phyloP scores from a whole-genome alignment of 1,140 invertebrate genomes.

The Musca vetustissima region DNA sequence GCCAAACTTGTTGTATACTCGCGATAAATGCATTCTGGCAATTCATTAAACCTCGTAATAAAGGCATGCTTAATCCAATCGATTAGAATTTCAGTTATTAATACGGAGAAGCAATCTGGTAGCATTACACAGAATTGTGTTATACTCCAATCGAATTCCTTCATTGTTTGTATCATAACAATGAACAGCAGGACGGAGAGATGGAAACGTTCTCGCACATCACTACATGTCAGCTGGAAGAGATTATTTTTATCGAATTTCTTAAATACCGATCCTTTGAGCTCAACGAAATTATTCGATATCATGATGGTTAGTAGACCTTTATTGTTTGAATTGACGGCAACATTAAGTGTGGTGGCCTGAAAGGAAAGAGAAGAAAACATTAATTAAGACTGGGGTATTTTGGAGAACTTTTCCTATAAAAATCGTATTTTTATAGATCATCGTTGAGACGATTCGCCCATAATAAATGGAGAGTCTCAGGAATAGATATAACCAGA shows the following conservation, averaged over 20 bases:
- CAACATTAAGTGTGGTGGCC: slow-evolving; percentile 97
- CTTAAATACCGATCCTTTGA: slow-evolving; percentile 98
- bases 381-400: neutral
- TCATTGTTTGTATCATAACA: slow-evolving; percentile 97
- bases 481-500: no score
- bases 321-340: slow-evolving; percentile 98
- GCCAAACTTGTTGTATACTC: slow-evolving; percentile 91
- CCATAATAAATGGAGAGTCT: no score
- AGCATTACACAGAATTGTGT: slow-evolving; percentile 83
- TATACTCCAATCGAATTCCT: slow-evolving; percentile 93
- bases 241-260: slow-evolving; percentile 99
- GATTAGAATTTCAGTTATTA: slow-evolving; percentile 88
- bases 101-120: slow-evolving; percentile 80
- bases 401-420: no score
- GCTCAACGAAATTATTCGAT: slow-evolving; percentile 99
- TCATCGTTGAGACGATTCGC: no score
- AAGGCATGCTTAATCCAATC: slow-evolving; percentile 98
- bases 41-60: slow-evolving; percentile 88
- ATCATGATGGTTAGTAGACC: slow-evolving; percentile 98
- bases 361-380: slow-evolving; percentile 55
- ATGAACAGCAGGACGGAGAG: slow-evolving; percentile 87
- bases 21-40: slow-evolving; percentile 86
- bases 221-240: slow-evolving; percentile 93
- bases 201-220: slow-evolving; percentile 96
- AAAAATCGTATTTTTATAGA: no score